Base-by-base conservation (phyloP, 2,888 invertebrate species). In the Dynastes grantii region DNA sequence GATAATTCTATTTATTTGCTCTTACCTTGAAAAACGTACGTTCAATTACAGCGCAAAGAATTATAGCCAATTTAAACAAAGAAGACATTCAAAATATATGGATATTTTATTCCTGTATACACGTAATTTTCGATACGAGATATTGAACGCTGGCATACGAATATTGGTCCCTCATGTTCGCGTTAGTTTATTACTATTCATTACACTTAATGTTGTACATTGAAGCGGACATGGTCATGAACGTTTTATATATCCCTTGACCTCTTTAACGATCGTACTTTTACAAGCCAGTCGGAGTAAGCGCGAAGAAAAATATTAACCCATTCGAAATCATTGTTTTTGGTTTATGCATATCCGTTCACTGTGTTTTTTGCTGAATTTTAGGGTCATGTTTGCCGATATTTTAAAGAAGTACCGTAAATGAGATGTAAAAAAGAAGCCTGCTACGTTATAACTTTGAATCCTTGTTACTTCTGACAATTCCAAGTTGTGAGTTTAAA, bases 201-300 rank as follows among this genome's bases (percentile, higher is more conserved):
- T 55, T 55, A 55, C 22, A 55, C 22, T 55, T 55, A 55, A 55
- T 55, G 55, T 8, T 55, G 55, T 22, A 55, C 55, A 8, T 55
- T 55, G 55, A 55, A 16, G 22, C 55, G 55, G 55, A 55, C 55
- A 55, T 55, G 55, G 55, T 22, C 22, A 55, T 16, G 55, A 55
- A 55, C 55, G 55, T 55, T 8, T 32, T 16, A 22, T 55, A 22
- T 22, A 55, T 55, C 55, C 55, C 22, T 22, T 55, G 55, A 55
- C 55, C 55, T 55, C 55, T 22, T 55, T 55, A 55, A 55, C 55
- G 55, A 5, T 55, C 11, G 11, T 55, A 55, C 55, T 55, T 55
- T 55, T 55, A 55, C 55, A 8, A 55, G 55, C 55, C 8, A 55
- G 22, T 55, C 22, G n/a, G 55, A 55, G 55, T 22, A 55, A 55